Percentiles rank a stretch among this genome's conserved stretches.
Evolutionary conservation across 2,113 vertebrate genomes (phyloP).

Genomic region (Beaufortia kweichowensis): DNA sequence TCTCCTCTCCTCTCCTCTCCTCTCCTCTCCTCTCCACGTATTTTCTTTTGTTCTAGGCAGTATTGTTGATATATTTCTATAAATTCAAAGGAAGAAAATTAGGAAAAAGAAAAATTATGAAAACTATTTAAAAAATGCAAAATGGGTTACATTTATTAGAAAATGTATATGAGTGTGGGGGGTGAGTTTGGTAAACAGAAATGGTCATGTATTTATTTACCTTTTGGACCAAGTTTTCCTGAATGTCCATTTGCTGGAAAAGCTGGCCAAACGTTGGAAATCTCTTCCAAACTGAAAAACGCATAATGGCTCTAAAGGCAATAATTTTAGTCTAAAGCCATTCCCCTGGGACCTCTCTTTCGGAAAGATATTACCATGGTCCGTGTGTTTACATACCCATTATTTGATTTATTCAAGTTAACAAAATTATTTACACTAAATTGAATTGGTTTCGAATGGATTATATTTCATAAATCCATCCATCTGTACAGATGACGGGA

Average conservation of each 20-base stretch:
- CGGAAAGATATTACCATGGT: not conserved
- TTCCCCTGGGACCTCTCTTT: conserved; percentile 28
- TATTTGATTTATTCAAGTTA: not conserved
- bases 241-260: conserved; percentile 25
- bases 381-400: not conserved
- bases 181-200: conserved; percentile 45
- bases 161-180: conserved; percentile 6
- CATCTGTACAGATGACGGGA: too few relatives aligned
- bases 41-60: conserved; percentile 14
- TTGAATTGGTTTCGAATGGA: not conserved
- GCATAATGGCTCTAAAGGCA: conserved; percentile 36
- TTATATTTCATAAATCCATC: too few relatives aligned
- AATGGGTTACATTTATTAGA: too few relatives aligned
- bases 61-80: not conserved
- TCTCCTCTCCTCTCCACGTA: too few relatives aligned
- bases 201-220: conserved; percentile 50
- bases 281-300: conserved; percentile 43
- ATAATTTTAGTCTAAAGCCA: conserved; percentile 35
- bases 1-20: too few relatives aligned
- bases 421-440: not conserved
- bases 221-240: conserved; percentile 47
- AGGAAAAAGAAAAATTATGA: not conserved
- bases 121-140: too few relatives aligned
- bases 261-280: conserved; percentile 42
- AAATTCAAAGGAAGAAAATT: not conserved